phyloP scores from a whole-genome alignment of 1,140 invertebrate species.

The Drosophila littoralis region DNA sequence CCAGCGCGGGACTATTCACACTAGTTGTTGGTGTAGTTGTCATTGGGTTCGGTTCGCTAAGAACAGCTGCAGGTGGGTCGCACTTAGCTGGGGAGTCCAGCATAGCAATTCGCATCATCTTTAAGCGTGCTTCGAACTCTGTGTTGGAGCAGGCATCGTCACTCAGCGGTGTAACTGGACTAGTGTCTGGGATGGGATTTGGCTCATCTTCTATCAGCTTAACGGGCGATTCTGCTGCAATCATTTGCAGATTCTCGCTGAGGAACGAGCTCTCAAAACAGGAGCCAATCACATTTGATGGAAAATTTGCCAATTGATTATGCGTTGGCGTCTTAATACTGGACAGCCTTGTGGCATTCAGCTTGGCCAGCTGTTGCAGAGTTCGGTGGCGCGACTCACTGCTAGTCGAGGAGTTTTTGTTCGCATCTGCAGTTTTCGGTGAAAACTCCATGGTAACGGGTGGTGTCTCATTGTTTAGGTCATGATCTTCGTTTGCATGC shows the following conservation, averaged over 20 bases:
- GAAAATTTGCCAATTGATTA: background rate
- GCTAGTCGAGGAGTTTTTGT: background rate
- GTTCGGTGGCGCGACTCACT: conserved; percentile 1
- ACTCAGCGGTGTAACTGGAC: background rate
- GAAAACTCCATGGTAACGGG: conserved; percentile 41
- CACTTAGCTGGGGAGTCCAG: conserved; percentile 20
- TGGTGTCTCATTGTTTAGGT: conserved; percentile 57
- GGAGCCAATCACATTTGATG: background rate
- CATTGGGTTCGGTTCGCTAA: background rate
- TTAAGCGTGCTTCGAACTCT: conserved; percentile 60
- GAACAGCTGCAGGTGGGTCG: background rate
- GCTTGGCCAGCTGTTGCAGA: conserved; percentile 57
- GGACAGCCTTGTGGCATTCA: conserved; percentile 39
- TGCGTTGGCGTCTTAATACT: conserved; percentile 31
- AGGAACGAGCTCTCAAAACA: conserved; percentile 42
- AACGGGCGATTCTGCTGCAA: conserved; percentile 60
- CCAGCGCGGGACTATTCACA: background rate
- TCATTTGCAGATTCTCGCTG: conserved; percentile 57
- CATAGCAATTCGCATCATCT: conserved; percentile 53
- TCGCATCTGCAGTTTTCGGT: background rate
- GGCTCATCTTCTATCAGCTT: conserved; percentile 61
- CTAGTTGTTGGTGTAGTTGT: background rate
- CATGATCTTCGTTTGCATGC: conserved; percentile 13
- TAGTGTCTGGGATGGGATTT: background rate
- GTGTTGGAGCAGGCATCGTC: conserved; percentile 29